Base-by-base conservation (phyloP, 2,113 vertebrate genomes). In the Oreochromis aureus region DNA sequence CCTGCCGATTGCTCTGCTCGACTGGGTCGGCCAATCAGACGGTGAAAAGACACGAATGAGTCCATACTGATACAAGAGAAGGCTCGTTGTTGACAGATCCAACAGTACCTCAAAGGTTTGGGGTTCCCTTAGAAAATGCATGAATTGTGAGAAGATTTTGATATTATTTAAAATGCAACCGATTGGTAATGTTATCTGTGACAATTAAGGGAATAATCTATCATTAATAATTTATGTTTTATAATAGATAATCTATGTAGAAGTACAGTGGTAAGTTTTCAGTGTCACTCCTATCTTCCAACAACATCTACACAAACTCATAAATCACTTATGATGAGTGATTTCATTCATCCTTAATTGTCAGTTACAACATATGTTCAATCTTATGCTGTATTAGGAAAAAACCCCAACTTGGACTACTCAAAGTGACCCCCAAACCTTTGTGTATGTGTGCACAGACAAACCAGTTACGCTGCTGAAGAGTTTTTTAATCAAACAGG, bases 321-420 rank as follows among this genome's bases (percentile, higher is more conserved):
- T 51, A 78, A 78, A 51, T 78, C 27, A 78, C 46, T 78, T 51
- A 32, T 6, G 27, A 32, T n/a, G 16, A 53, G 27, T 13, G 73
- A 53, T 78, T 78, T 51, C 27, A 32, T 32, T n/a, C 18, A 53
- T 78, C 46, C 73, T 34, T 32, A 34, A 51, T 32, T 53, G 73
- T 53, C 73, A 78, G 8, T 32, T 78, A 19, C 73, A n/a, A n/a
- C 3, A 78, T 53, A 9, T 32, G 46, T 32, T 78, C 46, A 78
- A 8, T 53, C 18, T 76, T 32, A 12, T 0, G 5, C 24, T 51
- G 27, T 30, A 51, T 51, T 18, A 46, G 41, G 11, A 19, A 32
- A 51, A 78, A 5, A 0, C 0, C 3, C 12, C 10, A 46, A 46
- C 0, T 51, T 12, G 0, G 39, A 76, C 4, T 1, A 18, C 22